Evolutionary conservation across 1,140 invertebrate species (phyloP).

Genomic region (Drosophila dunni): DNA sequence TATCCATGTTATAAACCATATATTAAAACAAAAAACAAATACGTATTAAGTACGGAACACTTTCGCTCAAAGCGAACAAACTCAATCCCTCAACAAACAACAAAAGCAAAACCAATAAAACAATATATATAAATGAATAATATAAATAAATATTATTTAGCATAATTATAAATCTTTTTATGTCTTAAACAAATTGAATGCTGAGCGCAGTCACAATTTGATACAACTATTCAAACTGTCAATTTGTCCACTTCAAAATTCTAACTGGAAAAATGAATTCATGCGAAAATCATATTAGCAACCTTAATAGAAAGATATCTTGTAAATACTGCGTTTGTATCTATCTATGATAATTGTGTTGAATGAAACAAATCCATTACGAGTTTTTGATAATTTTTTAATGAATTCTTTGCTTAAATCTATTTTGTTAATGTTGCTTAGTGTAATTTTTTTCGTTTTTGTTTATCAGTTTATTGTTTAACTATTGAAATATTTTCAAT

Average conservation of each 20-base stretch:
- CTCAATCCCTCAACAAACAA: conserved; percentile 25
- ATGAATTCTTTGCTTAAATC: conserved; percentile 28
- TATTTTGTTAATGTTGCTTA: conserved; percentile 59
- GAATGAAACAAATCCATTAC: conserved; percentile 19
- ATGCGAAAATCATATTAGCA: conserved; percentile 29
- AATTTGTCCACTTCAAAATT: conserved; percentile 9
- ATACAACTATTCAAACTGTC: conserved; percentile 58
- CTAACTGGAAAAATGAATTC: conserved; percentile 32
- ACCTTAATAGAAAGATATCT: conserved; percentile 42
- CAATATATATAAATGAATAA: conserved; percentile 13
- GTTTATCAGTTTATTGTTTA: conserved; percentile 71
- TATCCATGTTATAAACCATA: conserved; percentile 66
- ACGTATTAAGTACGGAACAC: conserved; percentile 60
- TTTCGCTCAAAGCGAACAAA: conserved; percentile 57
- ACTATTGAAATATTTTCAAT: conserved; percentile 21
- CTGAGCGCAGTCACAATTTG: conserved; percentile 11
- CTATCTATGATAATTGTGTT: conserved; percentile 40
- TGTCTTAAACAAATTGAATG: conserved; percentile 10
- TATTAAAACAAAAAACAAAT: conserved; percentile 24
- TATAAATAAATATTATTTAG: conserved; percentile 21
- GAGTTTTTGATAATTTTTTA: conserved; percentile 46
- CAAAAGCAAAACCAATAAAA: conserved; percentile 15
- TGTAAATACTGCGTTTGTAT: conserved; percentile 72
- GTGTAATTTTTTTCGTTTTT: conserved; percentile 61
- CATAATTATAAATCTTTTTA: conserved; percentile 20